phyloP scores from a whole-genome alignment of 2,888 invertebrate species.

The Drosophila planitibia region DNA sequence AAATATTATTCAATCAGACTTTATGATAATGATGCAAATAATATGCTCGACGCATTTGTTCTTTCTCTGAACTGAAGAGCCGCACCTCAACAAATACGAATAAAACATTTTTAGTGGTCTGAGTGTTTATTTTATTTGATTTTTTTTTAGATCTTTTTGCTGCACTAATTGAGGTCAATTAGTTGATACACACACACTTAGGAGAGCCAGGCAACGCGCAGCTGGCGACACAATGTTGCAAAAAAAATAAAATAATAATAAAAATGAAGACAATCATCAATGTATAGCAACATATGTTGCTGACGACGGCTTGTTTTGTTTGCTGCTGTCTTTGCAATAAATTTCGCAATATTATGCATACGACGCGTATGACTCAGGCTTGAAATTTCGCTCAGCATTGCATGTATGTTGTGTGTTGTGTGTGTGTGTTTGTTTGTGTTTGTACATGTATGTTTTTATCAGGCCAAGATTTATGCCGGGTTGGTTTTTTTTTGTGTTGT shows the following conservation, averaged over 20 bases:
- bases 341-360: conserved; percentile 69
- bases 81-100: conserved; percentile 46
- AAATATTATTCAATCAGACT: conserved; percentile 3
- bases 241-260: neutral
- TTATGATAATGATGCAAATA: conserved; percentile 21
- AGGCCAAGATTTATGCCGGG: conserved; percentile 58
- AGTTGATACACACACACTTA: conserved; percentile 70
- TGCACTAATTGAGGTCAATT: conserved; percentile 84
- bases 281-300: conserved; percentile 60
- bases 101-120: conserved; percentile 37
- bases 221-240: conserved; percentile 56
- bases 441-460: conserved; percentile 12
- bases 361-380: conserved; percentile 62
- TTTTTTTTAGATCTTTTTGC: conserved; percentile 31
- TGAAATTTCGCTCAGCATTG: conserved; percentile 16
- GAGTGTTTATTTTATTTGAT: conserved; percentile 19
- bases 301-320: conserved; percentile 17
- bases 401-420: conserved; percentile 18
- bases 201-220: conserved; percentile 31
- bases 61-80: conserved; percentile 23
- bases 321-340: conserved; percentile 39
- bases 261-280: conserved; percentile 54
- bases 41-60: conserved; percentile 31
- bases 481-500: conserved; percentile 18
- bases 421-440: neutral